Evolutionary conservation across 2,797 vertebrate genomes (phyloP).

Genomic region (Micromesistius poutassou): DNA sequence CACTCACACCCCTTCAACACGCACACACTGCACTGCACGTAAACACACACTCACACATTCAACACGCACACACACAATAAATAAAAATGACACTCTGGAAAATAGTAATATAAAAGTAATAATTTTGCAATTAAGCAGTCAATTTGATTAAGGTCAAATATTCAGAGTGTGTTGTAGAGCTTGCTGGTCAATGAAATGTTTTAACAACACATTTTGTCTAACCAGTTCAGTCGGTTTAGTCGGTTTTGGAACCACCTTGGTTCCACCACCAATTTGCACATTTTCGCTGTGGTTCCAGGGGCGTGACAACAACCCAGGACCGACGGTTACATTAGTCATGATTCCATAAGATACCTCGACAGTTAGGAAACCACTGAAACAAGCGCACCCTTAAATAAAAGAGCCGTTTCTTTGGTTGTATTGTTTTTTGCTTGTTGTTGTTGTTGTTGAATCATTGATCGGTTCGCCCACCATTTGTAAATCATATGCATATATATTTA

Average conservation of each 20-base stretch:
- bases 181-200: not conserved
- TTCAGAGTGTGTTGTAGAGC: not conserved
- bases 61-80: not conserved
- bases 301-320: slow-evolving; percentile 22
- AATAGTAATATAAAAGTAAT: too few relatives aligned
- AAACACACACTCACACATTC: too few relatives aligned
- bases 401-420: not conserved
- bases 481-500: not conserved
- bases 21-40: not conserved
- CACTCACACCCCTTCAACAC: too few relatives aligned
- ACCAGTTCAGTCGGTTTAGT: too few relatives aligned
- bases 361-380: slow-evolving; percentile 2
- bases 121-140: slow-evolving; percentile 30
- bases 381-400: not conserved
- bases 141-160: slow-evolving; percentile 1
- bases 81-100: not conserved
- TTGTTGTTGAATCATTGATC: not conserved
- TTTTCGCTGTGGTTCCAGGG: slow-evolving; percentile 23
- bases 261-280: too few relatives aligned
- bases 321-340: slow-evolving; percentile 17
- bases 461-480: not conserved
- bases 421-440: not conserved
- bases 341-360: not conserved
- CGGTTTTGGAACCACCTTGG: too few relatives aligned
- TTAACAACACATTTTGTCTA: too few relatives aligned